Conservation (phyloP, 2,797 vertebrate species). For the Poeciliopsis gracilis region DNA sequence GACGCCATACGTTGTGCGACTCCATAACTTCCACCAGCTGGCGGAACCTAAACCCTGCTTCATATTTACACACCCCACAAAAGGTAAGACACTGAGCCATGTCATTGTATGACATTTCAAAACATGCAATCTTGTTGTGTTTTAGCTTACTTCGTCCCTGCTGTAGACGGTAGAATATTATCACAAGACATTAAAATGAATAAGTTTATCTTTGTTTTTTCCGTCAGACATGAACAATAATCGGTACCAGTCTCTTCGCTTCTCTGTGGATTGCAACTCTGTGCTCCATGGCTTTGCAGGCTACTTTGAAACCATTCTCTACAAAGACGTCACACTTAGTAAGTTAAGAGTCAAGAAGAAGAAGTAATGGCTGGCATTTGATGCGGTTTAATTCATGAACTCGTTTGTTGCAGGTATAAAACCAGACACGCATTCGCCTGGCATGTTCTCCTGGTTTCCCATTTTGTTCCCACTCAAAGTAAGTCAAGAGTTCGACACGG, state of each 20-base stretch:
- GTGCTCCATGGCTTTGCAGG: slow-evolving; percentile 94
- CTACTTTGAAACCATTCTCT: slow-evolving; percentile 92
- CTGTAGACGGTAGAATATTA: too few relatives aligned
- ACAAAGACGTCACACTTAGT: slow-evolving; percentile 92
- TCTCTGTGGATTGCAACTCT: slow-evolving; percentile 85
- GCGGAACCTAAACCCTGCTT: slow-evolving; percentile 90
- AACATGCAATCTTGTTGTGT: background rate
- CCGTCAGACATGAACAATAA: slow-evolving; percentile 90
- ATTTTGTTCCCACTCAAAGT: slow-evolving; percentile 96
- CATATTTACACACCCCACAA: slow-evolving; percentile 88
- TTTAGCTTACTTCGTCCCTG: too few relatives aligned
- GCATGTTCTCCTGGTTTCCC: slow-evolving; percentile 98
- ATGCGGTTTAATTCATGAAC: background rate
- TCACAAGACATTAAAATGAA: too few relatives aligned
- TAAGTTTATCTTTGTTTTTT: background rate
- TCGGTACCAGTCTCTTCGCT: slow-evolving; percentile 88
- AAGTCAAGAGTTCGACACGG: slow-evolving; percentile 28
- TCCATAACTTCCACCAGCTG: slow-evolving; percentile 94
- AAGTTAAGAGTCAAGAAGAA: slow-evolving; percentile 57
- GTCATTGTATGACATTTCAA: background rate
- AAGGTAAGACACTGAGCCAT: slow-evolving; percentile 48
- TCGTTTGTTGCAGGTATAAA: slow-evolving; percentile 85
- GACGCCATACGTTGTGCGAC: slow-evolving; percentile 92
- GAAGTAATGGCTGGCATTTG: background rate
- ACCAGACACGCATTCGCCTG: slow-evolving; percentile 92